Conservation (phyloP, 2,888 invertebrate genomes). For the Maniola hyperantus region DNA sequence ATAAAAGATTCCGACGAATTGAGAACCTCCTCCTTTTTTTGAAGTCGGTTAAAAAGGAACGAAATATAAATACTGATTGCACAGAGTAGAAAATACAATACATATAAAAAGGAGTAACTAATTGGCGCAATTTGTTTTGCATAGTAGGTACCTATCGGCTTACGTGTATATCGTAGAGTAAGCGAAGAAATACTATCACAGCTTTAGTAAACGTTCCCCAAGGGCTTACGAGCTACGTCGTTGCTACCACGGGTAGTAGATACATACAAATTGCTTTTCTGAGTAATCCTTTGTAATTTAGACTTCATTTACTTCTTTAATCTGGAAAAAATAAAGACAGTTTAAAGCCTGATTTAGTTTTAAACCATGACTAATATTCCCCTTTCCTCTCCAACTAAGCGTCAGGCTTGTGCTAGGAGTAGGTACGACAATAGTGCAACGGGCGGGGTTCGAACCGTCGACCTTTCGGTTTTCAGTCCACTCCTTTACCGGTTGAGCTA, state of each 20-base stretch:
- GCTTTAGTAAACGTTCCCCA: slow-evolving; percentile 11
- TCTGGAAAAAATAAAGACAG: not conserved
- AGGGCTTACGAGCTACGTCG: slow-evolving; percentile 13
- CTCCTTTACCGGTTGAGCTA: too few relatives aligned
- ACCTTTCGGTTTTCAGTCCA: too few relatives aligned
- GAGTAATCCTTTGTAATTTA: slow-evolving; percentile 5
- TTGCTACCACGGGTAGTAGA: not conserved
- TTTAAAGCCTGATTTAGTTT: not conserved
- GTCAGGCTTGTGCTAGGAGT: too few relatives aligned
- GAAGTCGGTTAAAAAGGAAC: too few relatives aligned
- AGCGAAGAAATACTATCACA: slow-evolving; percentile 24
- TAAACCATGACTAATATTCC: too few relatives aligned
- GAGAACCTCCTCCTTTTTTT: too few relatives aligned
- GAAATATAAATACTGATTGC: not conserved
- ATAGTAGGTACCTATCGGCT: slow-evolving; percentile 5
- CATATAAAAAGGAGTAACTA: not conserved
- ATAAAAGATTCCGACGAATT: too few relatives aligned
- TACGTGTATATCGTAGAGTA: not conserved
- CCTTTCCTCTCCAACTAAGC: too few relatives aligned
- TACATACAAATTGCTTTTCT: slow-evolving; percentile 16
- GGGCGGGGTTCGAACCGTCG: too few relatives aligned
- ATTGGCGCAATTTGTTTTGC: slow-evolving; percentile 4
- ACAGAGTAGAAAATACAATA: not conserved
- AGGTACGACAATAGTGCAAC: too few relatives aligned
- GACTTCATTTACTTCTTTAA: not conserved